Evolutionary conservation across 2,888 invertebrate species (phyloP), one percentile per base, ranked within the genome.

Genomic region (Caradrina kadenii): DNA sequence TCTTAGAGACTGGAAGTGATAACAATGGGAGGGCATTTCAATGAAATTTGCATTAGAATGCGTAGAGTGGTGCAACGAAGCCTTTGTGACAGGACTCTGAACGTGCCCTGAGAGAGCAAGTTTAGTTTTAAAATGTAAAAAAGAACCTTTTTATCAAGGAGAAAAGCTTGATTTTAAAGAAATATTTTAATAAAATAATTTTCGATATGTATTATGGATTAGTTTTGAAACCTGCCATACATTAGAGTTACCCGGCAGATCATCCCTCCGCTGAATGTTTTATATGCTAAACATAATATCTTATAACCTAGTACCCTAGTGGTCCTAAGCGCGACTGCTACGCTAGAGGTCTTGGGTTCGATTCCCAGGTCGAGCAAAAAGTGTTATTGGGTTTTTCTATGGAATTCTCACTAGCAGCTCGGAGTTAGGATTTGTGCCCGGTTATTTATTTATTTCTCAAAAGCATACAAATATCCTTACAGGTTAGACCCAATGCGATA

Each of bases 41-140:
- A 93, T 94, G 90, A 91, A 91, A 94, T 94, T 94, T 94, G 93
- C 95, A 95, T 95, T 92, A 93, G 93, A 94, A 94, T 94, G 91
- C 91, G 89, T 88, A 86, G 89, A 92, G 91, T 89, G 87, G 87
- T 92, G 93, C 93, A 92, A 86, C 86, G 85, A 62, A 86, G 88
- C 88, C 90, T 93, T 93, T 93, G 93, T 93, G 90, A 89, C 86
- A 87, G 86, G 87, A 78, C 85, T 85, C 75, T 73, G 85, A 86
- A 85, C 86, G 87, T 83, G 84, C 83, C 76, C 79, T 50, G 60
- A 17, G 75, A 73, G 75, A 73, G 52, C 60, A 75, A 77, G 73
- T 81, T 81, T 76, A 80, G 61, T 81, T 80, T 74, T 69, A 70
- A 80, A 82, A 75, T 39, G 60, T 62, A 64, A 71, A 75, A 76